These are phyloP conservation scores for Falcunculus frontatus DNA, from an alignment of 2,113 vertebrate species.

Conservation along the genomic window DNA sequence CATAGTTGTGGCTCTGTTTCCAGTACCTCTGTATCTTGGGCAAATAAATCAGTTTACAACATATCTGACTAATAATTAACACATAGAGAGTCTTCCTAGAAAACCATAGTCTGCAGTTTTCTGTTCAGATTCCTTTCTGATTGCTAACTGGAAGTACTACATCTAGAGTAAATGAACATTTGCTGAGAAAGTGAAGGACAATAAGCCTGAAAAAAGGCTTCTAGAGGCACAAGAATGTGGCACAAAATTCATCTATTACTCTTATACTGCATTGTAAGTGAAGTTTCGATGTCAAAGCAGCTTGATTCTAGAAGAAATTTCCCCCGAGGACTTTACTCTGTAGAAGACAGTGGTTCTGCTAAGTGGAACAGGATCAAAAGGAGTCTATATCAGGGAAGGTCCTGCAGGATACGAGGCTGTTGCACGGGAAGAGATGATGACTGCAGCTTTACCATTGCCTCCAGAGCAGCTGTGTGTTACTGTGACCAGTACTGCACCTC, in stretches of 20 bases:
- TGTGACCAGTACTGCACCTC: conserved; percentile 73
- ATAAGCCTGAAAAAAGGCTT: neutral
- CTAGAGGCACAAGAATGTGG: conserved; percentile 52
- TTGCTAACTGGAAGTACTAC: neutral
- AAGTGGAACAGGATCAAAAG: conserved; percentile 58
- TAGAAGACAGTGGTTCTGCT: neutral
- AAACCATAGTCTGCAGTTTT: conserved; percentile 26
- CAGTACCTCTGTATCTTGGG: conserved; percentile 13
- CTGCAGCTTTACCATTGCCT: conserved; percentile 61
- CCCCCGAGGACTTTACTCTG: neutral
- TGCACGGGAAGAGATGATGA: conserved; percentile 73
- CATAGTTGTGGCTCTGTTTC: neutral
- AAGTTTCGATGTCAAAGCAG: conserved; percentile 17
- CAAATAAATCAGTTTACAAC: conserved; percentile 59
- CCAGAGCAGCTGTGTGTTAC: conserved; percentile 69
- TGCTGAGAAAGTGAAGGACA: neutral
- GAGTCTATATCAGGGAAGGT: conserved; percentile 44
- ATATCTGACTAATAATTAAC: conserved; percentile 74
- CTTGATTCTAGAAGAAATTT: neutral
- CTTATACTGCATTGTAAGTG: conserved; percentile 36
- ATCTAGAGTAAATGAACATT: neutral
- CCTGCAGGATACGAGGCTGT: conserved; percentile 67
- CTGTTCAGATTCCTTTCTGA: neutral
- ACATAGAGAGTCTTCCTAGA: conserved; percentile 1
- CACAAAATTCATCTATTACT: conserved; percentile 33